Base-by-base conservation (phyloP, 2,888 invertebrate genomes). In the Phasia obesa region DNA sequence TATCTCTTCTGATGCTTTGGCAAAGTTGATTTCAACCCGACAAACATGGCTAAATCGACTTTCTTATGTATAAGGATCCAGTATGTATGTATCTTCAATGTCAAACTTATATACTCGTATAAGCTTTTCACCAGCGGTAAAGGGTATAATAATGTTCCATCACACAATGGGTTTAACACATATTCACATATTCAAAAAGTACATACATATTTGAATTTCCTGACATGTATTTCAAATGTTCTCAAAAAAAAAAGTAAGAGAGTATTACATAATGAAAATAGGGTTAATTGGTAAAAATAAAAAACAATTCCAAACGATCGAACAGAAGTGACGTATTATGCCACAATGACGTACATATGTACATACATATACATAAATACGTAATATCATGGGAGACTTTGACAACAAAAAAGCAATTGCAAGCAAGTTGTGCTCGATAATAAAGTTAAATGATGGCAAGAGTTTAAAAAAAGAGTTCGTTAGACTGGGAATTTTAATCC, bases 341-440 rank as follows among this genome's bases (percentile, higher is more conserved):
- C 85, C 81, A 70, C 81, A 59, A 85, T 65, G 84, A 79, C 87
- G 89, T 86, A 88, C n/a, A n/a, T n/a, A n/a, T n/a, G n/a, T n/a
- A n/a, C n/a, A n/a, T n/a, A n/a, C n/a, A n/a, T n/a, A n/a, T n/a
- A n/a, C n/a, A n/a, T n/a, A n/a, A n/a, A n/a, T 87, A 89, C 89
- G 88, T 88, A 88, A 88, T 88, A 87, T 84, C 71, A 49, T 59
- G 73, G 74, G 57, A 64, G 76, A 74, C 59, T 77, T 80, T 67
- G 71, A 77, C 84, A 79, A 81, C 23, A 76, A 60, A 19, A 70
- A 64, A 64, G 21, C 17, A 64, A 19, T 27, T 44, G 25, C 42
- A 62, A 44, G 21, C 47, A 44, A 55, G 70, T 44, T 84, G 60
- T 67, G 55, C 65, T 83, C 71, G 57, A 79, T 76, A 83, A 83